Evolutionary conservation across 2,113 vertebrate genomes (phyloP).

Genomic region (Ptilorrhoa leucosticta): DNA sequence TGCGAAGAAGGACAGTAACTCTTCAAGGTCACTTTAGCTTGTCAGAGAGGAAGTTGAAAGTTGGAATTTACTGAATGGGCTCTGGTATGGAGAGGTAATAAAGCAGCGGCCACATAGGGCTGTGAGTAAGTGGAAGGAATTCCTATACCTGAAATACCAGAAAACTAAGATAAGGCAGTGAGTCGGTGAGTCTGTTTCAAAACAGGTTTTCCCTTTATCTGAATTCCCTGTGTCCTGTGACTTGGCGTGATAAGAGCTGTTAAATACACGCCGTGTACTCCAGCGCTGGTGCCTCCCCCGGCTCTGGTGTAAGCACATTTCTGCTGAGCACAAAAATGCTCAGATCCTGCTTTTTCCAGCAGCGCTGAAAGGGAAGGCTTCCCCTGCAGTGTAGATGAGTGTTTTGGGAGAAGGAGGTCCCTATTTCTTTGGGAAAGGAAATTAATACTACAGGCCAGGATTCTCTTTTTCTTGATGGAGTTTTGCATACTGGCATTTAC

Average conservation of each 20-base stretch:
- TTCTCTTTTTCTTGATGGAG: background rate
- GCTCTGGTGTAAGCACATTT: accelerated
- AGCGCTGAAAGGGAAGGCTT: background rate
- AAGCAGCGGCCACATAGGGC: accelerated
- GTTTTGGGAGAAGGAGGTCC: background rate
- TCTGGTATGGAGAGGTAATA: background rate
- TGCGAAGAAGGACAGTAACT: background rate
- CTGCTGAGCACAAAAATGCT: background rate
- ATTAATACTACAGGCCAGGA: background rate
- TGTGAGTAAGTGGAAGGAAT: background rate
- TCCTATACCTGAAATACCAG: background rate
- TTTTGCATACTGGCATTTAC: background rate
- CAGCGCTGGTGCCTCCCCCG: background rate
- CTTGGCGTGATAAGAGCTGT: background rate
- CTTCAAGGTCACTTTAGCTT: background rate
- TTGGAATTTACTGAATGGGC: background rate
- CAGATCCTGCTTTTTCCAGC: background rate
- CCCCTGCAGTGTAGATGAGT: background rate
- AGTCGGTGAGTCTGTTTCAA: background rate
- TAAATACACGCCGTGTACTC: accelerated
- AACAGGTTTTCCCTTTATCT: background rate
- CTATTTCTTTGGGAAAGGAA: background rate
- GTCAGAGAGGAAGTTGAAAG: background rate
- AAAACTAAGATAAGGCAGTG: background rate
- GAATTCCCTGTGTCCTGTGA: background rate